Conservation (phyloP, 2,797 vertebrate species). For the Sebastes taczanowskii region DNA sequence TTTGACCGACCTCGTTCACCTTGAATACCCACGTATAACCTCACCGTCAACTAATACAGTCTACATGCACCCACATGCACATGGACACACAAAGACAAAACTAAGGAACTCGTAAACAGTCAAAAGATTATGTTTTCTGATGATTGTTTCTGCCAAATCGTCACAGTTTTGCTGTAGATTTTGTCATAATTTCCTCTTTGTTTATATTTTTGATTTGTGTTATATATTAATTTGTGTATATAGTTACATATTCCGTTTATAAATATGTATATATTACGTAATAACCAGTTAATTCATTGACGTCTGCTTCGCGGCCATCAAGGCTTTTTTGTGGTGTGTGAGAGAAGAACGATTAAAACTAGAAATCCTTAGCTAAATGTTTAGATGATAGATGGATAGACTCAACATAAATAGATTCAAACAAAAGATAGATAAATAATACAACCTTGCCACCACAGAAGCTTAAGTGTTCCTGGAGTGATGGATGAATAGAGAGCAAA, state of each 20-base stretch:
- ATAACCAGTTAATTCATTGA: background rate
- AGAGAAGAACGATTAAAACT: background rate
- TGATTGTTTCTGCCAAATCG: background rate
- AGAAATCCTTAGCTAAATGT: background rate
- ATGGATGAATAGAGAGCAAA: slow-evolving; percentile 5
- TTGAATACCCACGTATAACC: background rate
- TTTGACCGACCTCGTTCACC: background rate
- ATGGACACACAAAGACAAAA: background rate
- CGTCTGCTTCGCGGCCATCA: background rate
- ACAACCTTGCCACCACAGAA: background rate
- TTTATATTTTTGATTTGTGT: background rate
- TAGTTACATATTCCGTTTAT: background rate
- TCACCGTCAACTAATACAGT: background rate
- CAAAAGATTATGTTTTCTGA: background rate
- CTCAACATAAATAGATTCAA: background rate
- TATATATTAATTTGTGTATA: background rate
- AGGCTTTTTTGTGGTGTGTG: background rate
- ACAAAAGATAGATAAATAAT: background rate
- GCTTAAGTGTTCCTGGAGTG: background rate
- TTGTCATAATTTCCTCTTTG: background rate
- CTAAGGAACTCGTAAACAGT: background rate
- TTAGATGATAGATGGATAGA: background rate
- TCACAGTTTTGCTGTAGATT: background rate
- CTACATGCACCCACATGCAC: background rate
- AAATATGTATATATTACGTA: background rate